Evolutionary conservation across 2,113 vertebrate genomes (phyloP).

Genomic region (Corydoras maculifer): DNA sequence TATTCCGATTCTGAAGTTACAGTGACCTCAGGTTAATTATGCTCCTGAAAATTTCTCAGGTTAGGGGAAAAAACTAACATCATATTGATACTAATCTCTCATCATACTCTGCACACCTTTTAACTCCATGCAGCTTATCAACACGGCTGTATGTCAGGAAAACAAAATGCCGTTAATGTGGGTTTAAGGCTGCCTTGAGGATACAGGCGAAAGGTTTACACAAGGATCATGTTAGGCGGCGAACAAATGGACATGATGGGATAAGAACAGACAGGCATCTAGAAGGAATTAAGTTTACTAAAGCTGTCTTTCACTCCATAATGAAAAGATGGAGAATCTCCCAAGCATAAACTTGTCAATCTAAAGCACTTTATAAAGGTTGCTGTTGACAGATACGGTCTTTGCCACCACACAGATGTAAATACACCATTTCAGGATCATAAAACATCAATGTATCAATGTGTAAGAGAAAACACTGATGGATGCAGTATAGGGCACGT

Average conservation of each 20-base stretch:
- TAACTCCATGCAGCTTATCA: not conserved
- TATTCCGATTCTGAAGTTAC: not conserved
- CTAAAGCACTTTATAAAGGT: not conserved
- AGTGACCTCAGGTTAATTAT: not conserved
- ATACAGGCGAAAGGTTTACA: not conserved
- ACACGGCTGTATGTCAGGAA: not conserved
- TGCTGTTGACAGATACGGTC: constrained; percentile 22
- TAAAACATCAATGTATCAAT: constrained; percentile 26
- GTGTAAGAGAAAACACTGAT: constrained; percentile 8
- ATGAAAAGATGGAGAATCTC: not conserved
- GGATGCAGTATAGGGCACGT: not conserved
- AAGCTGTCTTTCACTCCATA: constrained; percentile 1
- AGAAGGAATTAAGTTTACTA: not conserved
- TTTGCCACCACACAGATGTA: constrained; percentile 7
- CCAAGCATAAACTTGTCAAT: constrained; percentile 7
- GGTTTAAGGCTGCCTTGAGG: constrained; percentile 7
- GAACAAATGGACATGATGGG: constrained; percentile 3
- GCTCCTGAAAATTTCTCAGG: not conserved
- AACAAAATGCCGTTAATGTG: not conserved
- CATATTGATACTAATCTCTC: constrained; percentile 1
- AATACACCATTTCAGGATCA: constrained; percentile 38
- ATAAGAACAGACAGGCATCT: constrained; percentile 10
- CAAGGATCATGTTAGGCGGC: constrained; percentile 2
- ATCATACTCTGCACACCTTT: constrained; percentile 15
- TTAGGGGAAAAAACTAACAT: not conserved